Percentiles rank a stretch among this genome's conserved stretches.
Evolutionary conservation across 2,797 vertebrate genomes (phyloP).

Genomic region (Balearica regulorum): DNA sequence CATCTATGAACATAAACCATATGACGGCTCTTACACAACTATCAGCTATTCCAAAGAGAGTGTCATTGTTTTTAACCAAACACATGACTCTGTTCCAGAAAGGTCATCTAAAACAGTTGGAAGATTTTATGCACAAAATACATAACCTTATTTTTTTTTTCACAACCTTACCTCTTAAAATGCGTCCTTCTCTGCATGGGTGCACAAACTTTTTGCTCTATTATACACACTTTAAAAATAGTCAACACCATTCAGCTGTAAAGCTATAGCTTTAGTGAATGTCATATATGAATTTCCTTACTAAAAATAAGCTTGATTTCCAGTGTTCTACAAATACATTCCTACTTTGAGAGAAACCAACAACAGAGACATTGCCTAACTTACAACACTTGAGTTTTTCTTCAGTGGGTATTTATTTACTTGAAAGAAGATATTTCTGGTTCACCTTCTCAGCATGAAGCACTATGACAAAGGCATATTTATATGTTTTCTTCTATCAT

Average conservation of each 20-base stretch:
- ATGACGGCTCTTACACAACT: neutral
- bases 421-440: neutral
- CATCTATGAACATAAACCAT: neutral
- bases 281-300: fast-evolving
- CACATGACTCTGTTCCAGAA: neutral
- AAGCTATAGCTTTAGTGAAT: neutral
- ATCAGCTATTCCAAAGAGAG: neutral
- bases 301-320: neutral
- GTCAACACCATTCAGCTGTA: neutral
- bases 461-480: neutral
- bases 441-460: neutral
- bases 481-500: neutral
- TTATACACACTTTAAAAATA: neutral
- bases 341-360: neutral
- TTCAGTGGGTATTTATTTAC: neutral
- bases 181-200: neutral
- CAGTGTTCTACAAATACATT: neutral
- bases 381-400: neutral
- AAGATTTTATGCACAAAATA: neutral
- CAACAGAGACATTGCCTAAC: neutral
- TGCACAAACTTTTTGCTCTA: neutral
- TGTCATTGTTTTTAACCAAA: neutral
- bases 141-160: neutral
- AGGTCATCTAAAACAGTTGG: neutral
- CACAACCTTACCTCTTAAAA: neutral